Evolutionary conservation across 1,140 invertebrate species (phyloP), one percentile per base, ranked within the genome.

Genomic region (Trichogramma pretiosum): DNA sequence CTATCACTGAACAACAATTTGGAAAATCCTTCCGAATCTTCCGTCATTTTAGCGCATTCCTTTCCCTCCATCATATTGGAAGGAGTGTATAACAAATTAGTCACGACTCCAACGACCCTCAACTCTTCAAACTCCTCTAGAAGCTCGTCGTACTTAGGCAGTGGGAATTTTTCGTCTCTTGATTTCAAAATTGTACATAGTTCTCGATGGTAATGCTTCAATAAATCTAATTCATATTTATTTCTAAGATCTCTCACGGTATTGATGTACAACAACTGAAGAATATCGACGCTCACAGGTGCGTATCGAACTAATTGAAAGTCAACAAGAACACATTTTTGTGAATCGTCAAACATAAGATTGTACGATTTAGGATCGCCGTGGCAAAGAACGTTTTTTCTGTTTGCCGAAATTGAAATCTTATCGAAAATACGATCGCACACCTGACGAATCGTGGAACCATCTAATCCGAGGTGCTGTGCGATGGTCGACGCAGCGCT

Each of bases 381-480:
- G 11, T 28, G 24, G 11, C 24, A 28, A 5, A 28, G 17, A 8
- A 44, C 42, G 9, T 44, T 44, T 28, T 28, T 5, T 28, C 24
- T 28, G 3, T 23, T 9, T 22, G 9, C 40, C 1, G 73, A 76
- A 0, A 74, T 70, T 43, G 69, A 63, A 39, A 70, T 60, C 3
- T 73, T 61, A 28, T 68, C 63, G 23, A 71, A 64, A 5, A 71
- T 64, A n/a, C 48, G 53, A 2, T 68, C 52, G 28, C 56, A 55
- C 0, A 60, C 67, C 36, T 72, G 61, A 38, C 53, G 58, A 1
- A 56, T 45, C 40, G 57, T 52, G 3, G 65, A 61, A 7, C 56
- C 59, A 16, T 67, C 54, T 22, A 67, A 37, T 11, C 65, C 54
- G 11, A 53, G 57, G 22, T 37, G 43, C 7, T 62, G 19, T 7